These are phyloP conservation scores for Drosophila mojavensis DNA, from an alignment of 1,140 invertebrate genomes.

Conservation along the genomic window DNA sequence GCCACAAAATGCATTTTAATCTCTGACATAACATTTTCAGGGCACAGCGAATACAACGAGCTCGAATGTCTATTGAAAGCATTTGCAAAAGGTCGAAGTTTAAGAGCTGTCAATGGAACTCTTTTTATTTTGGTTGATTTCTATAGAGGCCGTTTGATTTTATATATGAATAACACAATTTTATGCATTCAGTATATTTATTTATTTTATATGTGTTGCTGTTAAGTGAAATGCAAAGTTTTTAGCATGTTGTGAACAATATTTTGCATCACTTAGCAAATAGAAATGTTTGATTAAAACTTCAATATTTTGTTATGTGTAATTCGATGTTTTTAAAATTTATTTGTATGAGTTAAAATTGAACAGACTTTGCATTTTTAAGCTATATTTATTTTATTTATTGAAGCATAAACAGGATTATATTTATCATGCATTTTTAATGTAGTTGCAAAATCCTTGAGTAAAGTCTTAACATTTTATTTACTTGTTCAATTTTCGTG, in stretches of 20 bases:
- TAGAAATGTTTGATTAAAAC: background rate
- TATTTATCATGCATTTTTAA: too few relatives aligned
- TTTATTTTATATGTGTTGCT: background rate
- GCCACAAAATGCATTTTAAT: conserved; percentile 30
- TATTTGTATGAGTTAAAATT: background rate
- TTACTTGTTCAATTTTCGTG: background rate
- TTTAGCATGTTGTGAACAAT: background rate
- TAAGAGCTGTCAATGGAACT: conserved; percentile 14
- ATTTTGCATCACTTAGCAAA: background rate
- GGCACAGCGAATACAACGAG: background rate
- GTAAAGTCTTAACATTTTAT: background rate
- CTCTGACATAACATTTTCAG: conserved; percentile 14
- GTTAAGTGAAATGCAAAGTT: background rate
- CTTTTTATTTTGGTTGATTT: background rate
- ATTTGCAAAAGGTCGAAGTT: conserved; percentile 1
- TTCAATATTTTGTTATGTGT: background rate
- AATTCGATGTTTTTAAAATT: background rate
- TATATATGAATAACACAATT: background rate
- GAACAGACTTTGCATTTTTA: background rate
- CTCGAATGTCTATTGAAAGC: background rate
- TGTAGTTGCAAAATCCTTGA: too few relatives aligned
- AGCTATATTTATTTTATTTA: too few relatives aligned
- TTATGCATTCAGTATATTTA: background rate
- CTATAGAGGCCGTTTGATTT: conserved; percentile 3
- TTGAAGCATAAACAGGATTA: too few relatives aligned